Evolutionary conservation across 2,888 invertebrate genomes (phyloP), one percentile per base, ranked within the genome.

Genomic region (Pimpla rufipes): DNA sequence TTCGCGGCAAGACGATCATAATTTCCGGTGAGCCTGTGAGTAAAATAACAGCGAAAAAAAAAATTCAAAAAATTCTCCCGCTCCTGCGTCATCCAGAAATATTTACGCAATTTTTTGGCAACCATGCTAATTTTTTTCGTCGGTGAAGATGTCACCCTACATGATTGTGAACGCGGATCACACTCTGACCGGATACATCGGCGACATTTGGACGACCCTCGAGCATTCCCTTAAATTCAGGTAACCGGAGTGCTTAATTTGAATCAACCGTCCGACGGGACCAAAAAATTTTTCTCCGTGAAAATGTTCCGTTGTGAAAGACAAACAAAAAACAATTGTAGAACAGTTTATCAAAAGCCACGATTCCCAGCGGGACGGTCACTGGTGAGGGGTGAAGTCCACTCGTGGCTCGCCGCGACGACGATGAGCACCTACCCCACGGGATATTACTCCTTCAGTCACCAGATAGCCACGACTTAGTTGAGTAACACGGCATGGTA

Each of bases 201-300:
- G 94, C 1, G 93, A 93, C 66, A 89, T 91, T 35, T 94, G 94
- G 94, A 90, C 88, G 11, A 92, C 90, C 66, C 86, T 94, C 7
- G 90, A 93, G 78, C 87, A 92, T 11, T 81, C 88, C 21, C 83
- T 93, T 3, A 89, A 92, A 82, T 93, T 94, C 87, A 93, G 89
- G 94, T 94, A 88, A 88, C 16, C 10, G 21, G n/a, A n/a, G n/a
- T n/a, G n/a, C 2, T 13, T 4, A 66, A 52, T 62, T 16, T 64
- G 37, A 71, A 71, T 66, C 57, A 67, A 37, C n/a, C 47, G 16
- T 1, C 59, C 50, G 2, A 23, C n/a, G 0, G 5, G n/a, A 13
- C 13, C 3, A 45, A n/a, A 66, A 21, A 35, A 16, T 35, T 35
- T n/a, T 0, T 81, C 16, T 62, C 10, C 40, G 2, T 11, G 23